These are phyloP conservation scores for Campoletis sonorensis DNA, from an alignment of 1,140 invertebrate genomes.

Conservation along the genomic window DNA sequence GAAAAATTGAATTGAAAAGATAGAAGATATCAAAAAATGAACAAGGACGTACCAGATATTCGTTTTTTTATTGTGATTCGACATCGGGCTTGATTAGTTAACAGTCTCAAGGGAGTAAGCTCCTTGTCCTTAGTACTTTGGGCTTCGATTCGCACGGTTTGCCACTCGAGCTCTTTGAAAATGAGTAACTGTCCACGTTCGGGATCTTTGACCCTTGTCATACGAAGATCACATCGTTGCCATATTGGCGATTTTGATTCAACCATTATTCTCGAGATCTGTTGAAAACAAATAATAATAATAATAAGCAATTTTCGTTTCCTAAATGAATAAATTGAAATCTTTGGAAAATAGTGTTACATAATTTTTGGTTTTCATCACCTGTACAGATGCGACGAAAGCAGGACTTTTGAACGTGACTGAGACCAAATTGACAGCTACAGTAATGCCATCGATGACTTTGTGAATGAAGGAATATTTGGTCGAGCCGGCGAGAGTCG, in stretches of 20 bases:
- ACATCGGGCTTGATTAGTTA: conserved; percentile 97
- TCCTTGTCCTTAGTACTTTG: conserved; percentile 88
- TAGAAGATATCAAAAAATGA: not conserved
- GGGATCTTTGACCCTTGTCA: conserved; percentile 93
- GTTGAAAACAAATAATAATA: conserved; percentile 46
- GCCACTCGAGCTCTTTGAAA: conserved; percentile 99
- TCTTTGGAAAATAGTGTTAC: not conserved
- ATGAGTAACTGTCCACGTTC: conserved; percentile 92
- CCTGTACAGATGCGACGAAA: conserved; percentile 96
- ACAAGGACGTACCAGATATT: conserved; percentile 84
- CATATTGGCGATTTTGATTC: conserved; percentile 96
- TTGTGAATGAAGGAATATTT: conserved; percentile 95
- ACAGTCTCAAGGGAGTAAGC: conserved; percentile 91
- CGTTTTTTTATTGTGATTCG: conserved; percentile 98
- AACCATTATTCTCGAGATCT: conserved; percentile 91
- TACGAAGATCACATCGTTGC: conserved; percentile 87
- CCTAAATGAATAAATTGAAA: not conserved
- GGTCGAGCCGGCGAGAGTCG: conserved; percentile 78
- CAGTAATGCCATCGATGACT: conserved; percentile 98
- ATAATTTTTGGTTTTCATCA: conserved; percentile 70
- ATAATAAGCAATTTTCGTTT: not conserved
- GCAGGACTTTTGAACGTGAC: conserved; percentile 95
- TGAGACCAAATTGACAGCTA: conserved; percentile 95
- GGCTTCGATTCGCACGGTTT: conserved; percentile 96
- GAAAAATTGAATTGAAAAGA: not conserved